These are phyloP conservation scores for Zelleria hepariella DNA, from an alignment of 2,888 invertebrate species.

Conservation along the genomic window DNA sequence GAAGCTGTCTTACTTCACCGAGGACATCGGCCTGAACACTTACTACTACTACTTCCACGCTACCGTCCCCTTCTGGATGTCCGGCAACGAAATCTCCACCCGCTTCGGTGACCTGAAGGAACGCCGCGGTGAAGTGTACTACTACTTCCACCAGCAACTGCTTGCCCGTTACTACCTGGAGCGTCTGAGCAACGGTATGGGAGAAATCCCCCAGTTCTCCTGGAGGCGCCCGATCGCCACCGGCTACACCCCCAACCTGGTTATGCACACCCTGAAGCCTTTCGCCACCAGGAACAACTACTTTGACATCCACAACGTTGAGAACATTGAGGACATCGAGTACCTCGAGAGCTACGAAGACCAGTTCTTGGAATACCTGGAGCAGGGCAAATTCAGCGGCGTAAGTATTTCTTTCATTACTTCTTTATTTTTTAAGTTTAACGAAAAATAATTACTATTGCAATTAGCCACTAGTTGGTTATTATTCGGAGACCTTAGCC, in stretches of 20 bases:
- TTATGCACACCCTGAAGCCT: slow-evolving; percentile 60
- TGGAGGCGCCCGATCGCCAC: slow-evolving; percentile 45
- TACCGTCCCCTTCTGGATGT: slow-evolving; percentile 76
- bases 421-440: not conserved
- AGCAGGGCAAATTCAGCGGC: slow-evolving; percentile 62
- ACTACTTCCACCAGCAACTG: slow-evolving; percentile 77
- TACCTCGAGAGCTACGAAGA: slow-evolving; percentile 66
- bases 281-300: slow-evolving; percentile 64
- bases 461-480: too few species aligned
- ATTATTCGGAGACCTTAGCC: too few species aligned
- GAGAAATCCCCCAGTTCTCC: slow-evolving; percentile 69
- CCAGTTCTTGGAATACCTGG: slow-evolving; percentile 43
- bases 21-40: slow-evolving; percentile 77
- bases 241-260: slow-evolving; percentile 63
- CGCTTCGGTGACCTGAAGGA: slow-evolving; percentile 41
- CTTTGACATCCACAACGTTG: slow-evolving; percentile 60
- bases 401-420: slow-evolving; percentile 29
- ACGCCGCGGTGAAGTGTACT: slow-evolving; percentile 76
- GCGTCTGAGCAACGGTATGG: slow-evolving; percentile 75
- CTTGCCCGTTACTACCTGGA: slow-evolving; percentile 79
- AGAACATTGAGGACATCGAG: slow-evolving; percentile 27
- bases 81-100: slow-evolving; percentile 54
- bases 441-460: too few species aligned
- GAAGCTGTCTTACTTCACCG: slow-evolving; percentile 77
- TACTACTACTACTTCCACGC: slow-evolving; percentile 77